These are phyloP conservation scores for Melanotaenia parkinsoni DNA, from an alignment of 2,797 vertebrate genomes.

Conservation along the genomic window DNA sequence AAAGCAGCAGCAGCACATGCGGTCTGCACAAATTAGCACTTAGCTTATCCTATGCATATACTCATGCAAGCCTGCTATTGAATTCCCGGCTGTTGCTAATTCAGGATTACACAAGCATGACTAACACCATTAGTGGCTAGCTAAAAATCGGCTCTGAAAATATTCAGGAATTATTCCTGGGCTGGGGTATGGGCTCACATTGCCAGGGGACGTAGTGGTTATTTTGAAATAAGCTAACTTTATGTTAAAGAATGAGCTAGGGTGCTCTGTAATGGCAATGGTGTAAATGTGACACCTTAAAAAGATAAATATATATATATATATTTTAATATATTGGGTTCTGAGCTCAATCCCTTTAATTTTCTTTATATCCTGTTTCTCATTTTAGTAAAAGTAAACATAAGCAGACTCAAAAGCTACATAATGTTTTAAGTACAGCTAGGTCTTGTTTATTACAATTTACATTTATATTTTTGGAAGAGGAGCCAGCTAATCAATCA, in stretches of 20 bases:
- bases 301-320: background rate
- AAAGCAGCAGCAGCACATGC: constrained; percentile 51
- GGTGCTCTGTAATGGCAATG: constrained; percentile 37
- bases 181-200: constrained; percentile 59
- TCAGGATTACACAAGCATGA: constrained; percentile 77
- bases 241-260: constrained; percentile 36
- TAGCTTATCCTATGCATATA: constrained; percentile 51
- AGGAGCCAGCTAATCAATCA: background rate
- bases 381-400: background rate
- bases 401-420: background rate
- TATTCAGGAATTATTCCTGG: constrained; percentile 75
- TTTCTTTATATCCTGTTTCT: constrained; percentile 2
- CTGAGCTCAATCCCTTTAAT: background rate
- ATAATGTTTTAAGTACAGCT: background rate
- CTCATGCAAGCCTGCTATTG: constrained; percentile 54
- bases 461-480: too few species aligned
- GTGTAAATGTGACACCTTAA: background rate
- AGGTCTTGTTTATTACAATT: background rate
- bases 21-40: constrained; percentile 75
- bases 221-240: constrained; percentile 64
- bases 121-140: constrained; percentile 75
- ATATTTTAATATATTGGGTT: constrained; percentile 21
- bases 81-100: constrained; percentile 71
- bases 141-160: constrained; percentile 72
- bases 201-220: constrained; percentile 50